Base-by-base conservation (phyloP, 2,113 vertebrate species). In the Hypocryptadius cinnamomeus region DNA sequence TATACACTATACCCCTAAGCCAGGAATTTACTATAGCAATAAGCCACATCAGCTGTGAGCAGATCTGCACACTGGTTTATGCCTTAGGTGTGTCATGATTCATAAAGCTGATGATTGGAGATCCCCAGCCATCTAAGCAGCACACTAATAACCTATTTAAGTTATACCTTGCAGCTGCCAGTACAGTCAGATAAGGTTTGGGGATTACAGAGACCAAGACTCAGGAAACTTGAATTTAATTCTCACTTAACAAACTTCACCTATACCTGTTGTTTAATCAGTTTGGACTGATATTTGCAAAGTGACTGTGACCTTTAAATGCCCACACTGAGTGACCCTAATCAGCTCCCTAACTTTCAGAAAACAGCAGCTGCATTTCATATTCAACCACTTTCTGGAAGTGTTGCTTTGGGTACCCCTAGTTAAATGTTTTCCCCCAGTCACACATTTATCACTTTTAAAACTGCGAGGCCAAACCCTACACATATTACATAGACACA, bases 71-170 rank as follows among this genome's bases (percentile, higher is more conserved):
- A 14, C 11, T 70, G 50, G 20, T 82, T 95, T 84, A 33, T 82
- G 80, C 78, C 57, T 89, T 73, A 65, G 74, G 54, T 80, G 50
- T 70, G 78, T 59, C 76, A 70, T 51, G 79, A 93, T 65, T 83
- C 64, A 56, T 83, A 77, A 89, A 93, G 56, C 27, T 37, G 56
- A 87, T 70, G 54, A 42, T 0, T 50, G n/a, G 53, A 79, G 30
- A 61, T 28, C 31, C 28, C 79, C 47, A 83, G 35, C 23, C 61
- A 64, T 30, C n/a, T 45, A 51, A 84, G 40, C n/a, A 81, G 51
- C 27, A 44, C 31, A 22, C 37, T 81, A 84, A 90, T 56, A 90
- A 90, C 50, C 23, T 76, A 3, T 74, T 92, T 64, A 87, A 87
- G 25, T 81, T 85, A 76, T 64, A 93, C 31, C 35, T 68, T 87